Percentiles rank a stretch among this genome's conserved stretches.
These are phyloP conservation scores for Halocaridina rubra DNA, from an alignment of 2,888 invertebrate genomes.

Conservation along the genomic window DNA sequence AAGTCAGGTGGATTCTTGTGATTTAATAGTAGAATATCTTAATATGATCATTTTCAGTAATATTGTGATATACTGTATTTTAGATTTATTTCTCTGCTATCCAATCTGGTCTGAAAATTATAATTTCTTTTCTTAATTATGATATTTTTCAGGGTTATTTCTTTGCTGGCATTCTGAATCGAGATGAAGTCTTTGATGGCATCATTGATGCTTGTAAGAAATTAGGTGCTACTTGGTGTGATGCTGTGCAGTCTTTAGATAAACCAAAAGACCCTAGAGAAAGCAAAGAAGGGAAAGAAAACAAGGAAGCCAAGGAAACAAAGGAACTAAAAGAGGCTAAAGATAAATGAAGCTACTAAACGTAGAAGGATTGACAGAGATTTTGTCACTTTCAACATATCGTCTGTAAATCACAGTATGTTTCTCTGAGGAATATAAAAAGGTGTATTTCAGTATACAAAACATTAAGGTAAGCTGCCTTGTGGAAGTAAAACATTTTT, in stretches of 20 bases:
- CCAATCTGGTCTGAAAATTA: too few species aligned
- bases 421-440: not conserved
- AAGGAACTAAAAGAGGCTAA: conserved; percentile 20
- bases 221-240: conserved; percentile 32
- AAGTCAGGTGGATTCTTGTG: too few species aligned
- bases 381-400: not conserved
- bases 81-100: too few species aligned
- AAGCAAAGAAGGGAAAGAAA: conserved; percentile 9
- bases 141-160: conserved; percentile 67
- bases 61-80: too few species aligned
- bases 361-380: not conserved
- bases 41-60: too few species aligned
- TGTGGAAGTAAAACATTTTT: conserved; percentile 14
- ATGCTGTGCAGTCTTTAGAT: not conserved
- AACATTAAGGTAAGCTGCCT: not conserved
- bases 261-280: not conserved
- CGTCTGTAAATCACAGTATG: not conserved
- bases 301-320: not conserved
- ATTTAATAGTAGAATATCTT: too few species aligned
- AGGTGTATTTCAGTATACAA: not conserved
- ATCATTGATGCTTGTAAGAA: conserved; percentile 61
- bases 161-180: conserved; percentile 68
- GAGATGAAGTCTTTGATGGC: conserved; percentile 67
- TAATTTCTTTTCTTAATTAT: too few species aligned
- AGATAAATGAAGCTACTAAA: conserved; percentile 17